Percentiles rank a stretch among this genome's conserved stretches.
These are phyloP conservation scores for Lasioglossum zephyrum DNA, from an alignment of 2,888 invertebrate species.

Conservation along the genomic window DNA sequence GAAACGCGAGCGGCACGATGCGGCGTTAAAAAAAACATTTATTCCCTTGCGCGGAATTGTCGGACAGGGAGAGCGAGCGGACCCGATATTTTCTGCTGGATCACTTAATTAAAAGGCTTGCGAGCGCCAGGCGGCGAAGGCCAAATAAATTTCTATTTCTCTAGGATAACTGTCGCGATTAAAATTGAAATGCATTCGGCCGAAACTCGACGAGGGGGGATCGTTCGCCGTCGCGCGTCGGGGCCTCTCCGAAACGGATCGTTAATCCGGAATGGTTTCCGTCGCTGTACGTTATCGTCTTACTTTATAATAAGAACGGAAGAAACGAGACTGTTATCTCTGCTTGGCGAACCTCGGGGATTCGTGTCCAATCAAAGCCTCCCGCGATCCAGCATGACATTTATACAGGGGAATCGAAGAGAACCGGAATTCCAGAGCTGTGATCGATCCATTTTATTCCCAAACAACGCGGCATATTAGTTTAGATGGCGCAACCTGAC, in stretches of 20 bases:
- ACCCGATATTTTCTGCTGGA: background rate
- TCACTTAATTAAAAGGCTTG: background rate
- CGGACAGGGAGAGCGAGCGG: background rate
- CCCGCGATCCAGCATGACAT: background rate
- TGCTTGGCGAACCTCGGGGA: background rate
- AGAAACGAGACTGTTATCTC: background rate
- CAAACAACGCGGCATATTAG: slow-evolving; percentile 41
- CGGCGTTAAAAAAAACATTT: background rate
- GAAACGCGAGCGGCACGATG: background rate
- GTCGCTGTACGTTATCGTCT: background rate
- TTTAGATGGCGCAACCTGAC: slow-evolving; percentile 44
- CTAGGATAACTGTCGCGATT: background rate
- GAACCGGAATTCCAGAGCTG: slow-evolving; percentile 35
- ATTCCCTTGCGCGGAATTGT: background rate
- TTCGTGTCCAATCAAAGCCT: background rate
- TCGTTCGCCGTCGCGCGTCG: too few species aligned
- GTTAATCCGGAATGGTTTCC: background rate
- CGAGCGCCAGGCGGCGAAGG: background rate
- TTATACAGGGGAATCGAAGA: background rate
- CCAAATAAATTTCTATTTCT: background rate
- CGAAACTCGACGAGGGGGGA: background rate
- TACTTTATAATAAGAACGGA: background rate
- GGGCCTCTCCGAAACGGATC: background rate
- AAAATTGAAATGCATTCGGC: background rate
- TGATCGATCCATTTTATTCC: slow-evolving; percentile 50